Evolutionary conservation across 1,140 invertebrate species (phyloP), one percentile per base, ranked within the genome.

Genomic region (Cheumatopsyche charites): DNA sequence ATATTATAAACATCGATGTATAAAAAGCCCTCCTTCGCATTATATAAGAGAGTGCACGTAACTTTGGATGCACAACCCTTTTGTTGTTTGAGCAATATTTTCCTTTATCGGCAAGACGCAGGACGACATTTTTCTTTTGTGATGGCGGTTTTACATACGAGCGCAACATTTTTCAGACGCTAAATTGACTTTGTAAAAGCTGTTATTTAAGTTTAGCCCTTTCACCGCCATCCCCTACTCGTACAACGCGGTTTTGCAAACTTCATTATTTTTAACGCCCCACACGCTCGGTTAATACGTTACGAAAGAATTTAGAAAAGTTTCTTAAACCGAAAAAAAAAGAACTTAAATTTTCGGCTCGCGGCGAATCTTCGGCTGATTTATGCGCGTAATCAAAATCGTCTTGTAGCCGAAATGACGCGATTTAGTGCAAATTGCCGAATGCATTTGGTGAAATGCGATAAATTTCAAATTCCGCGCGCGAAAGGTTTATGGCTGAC

Each of bases 391-490:
- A 25, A 58, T 58, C 55, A 58, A 41, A 63, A 63, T 23, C 68
- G 58, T 62, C 58, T 29, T 43, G 29, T 36, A n/a, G 58, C 25
- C 52, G 11, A 66, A 66, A 43, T 66, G 62, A 66, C 62, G 19
- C 21, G 63, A 67, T 67, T 67, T 67, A 67, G 42, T 67, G 63
- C 63, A 67, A 66, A 67, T 67, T 67, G 43, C 63, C 63, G 41
- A 67, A 67, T 67, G 63, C 63, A 67, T 67, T 67, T 67, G 49
- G 45, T 67, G 63, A 67, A 67, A 67, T 67, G 63, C 63, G 49
- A 67, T 67, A 67, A 67, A 67, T 67, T 21, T 42, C 63, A 13
- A 47, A 67, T 67, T 67, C 63, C 63, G 21, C 45, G 7, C 45
- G 19, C 25, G 63, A 26, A 45, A 49, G 45, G 23, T 67, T 67